phyloP scores from a whole-genome alignment of 2,888 invertebrate species.

The Amphiduros pacificus region DNA sequence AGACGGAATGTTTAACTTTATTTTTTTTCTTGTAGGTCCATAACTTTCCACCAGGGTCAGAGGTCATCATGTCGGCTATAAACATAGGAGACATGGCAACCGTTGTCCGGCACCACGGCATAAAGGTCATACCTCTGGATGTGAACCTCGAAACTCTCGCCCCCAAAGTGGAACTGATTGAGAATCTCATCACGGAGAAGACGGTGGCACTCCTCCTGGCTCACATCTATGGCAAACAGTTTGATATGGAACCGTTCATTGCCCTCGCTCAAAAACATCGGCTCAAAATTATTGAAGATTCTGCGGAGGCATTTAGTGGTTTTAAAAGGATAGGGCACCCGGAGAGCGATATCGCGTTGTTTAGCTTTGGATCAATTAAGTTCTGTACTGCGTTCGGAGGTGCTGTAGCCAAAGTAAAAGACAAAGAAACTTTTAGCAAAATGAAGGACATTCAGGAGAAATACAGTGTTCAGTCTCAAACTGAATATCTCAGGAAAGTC shows the following conservation, averaged over 20 bases:
- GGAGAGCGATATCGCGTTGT: constrained; percentile 50
- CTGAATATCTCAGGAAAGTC: constrained; percentile 50
- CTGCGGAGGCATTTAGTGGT: constrained; percentile 57
- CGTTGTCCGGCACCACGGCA: constrained; percentile 49
- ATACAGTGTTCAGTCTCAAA: constrained; percentile 43
- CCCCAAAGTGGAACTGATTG: constrained; percentile 49
- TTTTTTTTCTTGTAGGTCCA: no score
- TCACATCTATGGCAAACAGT: constrained; percentile 55
- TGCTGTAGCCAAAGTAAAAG: constrained; percentile 52
- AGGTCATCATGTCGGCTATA: constrained; percentile 59
- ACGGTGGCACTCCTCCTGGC: constrained; percentile 56
- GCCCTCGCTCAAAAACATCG: constrained; percentile 40
- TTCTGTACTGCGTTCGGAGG: constrained; percentile 58
- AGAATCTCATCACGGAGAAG: constrained; percentile 45
- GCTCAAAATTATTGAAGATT: constrained; percentile 56
- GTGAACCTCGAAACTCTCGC: constrained; percentile 52
- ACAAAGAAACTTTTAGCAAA: constrained; percentile 35
- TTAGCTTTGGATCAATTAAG: constrained; percentile 60
- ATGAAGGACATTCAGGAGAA: constrained; percentile 42
- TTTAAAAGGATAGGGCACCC: constrained; percentile 49
- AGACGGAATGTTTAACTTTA: no score
- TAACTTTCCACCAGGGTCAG: constrained; percentile 55
- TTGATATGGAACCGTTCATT: constrained; percentile 49
- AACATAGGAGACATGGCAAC: constrained; percentile 58
- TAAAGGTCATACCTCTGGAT: constrained; percentile 52